These are phyloP conservation scores for Ooceraea biroi DNA, from an alignment of 1,140 invertebrate genomes.

Conservation along the genomic window DNA sequence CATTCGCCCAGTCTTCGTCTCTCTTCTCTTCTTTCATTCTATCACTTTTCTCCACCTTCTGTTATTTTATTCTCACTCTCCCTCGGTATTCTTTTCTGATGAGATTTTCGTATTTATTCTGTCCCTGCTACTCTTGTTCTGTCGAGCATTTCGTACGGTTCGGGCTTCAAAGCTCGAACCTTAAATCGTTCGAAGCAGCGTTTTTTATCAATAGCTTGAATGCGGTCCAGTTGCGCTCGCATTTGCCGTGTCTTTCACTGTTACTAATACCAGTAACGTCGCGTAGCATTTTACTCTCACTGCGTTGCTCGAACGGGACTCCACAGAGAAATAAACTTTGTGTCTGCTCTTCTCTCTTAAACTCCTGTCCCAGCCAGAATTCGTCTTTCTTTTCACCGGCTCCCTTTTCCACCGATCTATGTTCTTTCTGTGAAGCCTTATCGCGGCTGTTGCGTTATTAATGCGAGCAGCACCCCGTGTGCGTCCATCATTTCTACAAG, in stretches of 20 bases:
- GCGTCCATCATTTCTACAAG: conserved; percentile 47
- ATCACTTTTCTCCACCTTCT: neutral
- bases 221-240: neutral
- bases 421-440: neutral
- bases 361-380: neutral
- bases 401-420: conserved; percentile 12
- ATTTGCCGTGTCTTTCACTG: neutral
- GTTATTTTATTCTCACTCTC: neutral
- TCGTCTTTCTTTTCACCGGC: conserved; percentile 23
- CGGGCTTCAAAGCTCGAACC: no score
- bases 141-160: no score
- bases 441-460: conserved; percentile 40
- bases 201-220: neutral
- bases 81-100: neutral
- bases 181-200: no score
- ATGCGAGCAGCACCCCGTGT: conserved; percentile 28
- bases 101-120: neutral
- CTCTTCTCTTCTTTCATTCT: neutral
- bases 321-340: conserved; percentile 10
- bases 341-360: neutral
- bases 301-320: conserved; percentile 24
- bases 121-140: neutral
- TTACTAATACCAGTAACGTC: neutral
- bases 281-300: neutral
- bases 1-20: conserved; percentile 2